These are phyloP conservation scores for Telmatochromis sp. DNA, from an alignment of 2,113 vertebrate species.

Conservation along the genomic window DNA sequence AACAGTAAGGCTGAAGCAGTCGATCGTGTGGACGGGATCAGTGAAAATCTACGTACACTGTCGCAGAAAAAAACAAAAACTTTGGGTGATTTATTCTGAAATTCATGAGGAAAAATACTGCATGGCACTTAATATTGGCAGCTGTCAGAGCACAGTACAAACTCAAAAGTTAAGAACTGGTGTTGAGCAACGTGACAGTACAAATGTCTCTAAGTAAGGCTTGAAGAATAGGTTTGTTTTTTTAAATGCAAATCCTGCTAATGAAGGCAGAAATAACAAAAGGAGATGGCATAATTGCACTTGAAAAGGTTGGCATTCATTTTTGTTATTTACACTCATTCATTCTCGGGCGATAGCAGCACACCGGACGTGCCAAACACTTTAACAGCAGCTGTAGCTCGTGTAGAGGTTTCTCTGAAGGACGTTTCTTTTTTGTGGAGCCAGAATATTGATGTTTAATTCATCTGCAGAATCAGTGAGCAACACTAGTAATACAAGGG, in stretches of 20 bases:
- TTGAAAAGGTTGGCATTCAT: conserved; percentile 27
- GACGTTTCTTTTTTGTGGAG: not conserved
- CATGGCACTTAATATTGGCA: conserved; percentile 58
- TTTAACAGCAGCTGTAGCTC: conserved; percentile 18
- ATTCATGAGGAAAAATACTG: conserved; percentile 47
- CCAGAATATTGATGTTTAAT: not conserved
- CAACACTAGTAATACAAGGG: fast-evolving
- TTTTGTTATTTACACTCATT: conserved; percentile 33
- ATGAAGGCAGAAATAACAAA: conserved; percentile 12
- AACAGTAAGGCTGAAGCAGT: conserved; percentile 40
- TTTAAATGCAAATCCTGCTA: conserved; percentile 16
- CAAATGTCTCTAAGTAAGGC: conserved; percentile 19
- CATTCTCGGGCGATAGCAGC: not conserved
- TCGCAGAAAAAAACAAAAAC: not conserved
- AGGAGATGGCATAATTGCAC: conserved; percentile 62
- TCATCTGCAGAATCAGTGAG: not conserved
- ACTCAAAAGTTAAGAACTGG: not conserved
- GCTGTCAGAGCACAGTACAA: conserved; percentile 31
- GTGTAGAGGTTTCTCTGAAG: not conserved
- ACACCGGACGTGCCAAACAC: conserved; percentile 15
- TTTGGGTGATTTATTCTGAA: conserved; percentile 38
- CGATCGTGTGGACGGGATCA: not conserved
- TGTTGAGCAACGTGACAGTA: not conserved
- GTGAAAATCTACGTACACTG: not conserved
- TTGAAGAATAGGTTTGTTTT: not conserved